Base-by-base conservation (phyloP, 2,888 invertebrate genomes). In the Vannuccia rotundouncinata region DNA sequence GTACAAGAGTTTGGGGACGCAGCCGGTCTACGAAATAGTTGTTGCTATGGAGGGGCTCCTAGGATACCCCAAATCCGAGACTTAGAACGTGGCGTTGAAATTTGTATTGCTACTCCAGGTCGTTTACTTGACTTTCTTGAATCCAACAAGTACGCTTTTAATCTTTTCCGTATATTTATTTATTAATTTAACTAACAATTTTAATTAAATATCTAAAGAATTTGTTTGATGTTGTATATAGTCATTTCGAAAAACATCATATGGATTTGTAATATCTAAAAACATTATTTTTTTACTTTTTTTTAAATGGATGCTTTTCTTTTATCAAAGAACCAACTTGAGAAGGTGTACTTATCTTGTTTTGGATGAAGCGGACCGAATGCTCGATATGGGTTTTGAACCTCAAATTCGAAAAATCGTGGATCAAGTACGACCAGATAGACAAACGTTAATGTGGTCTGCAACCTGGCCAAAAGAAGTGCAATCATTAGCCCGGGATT, bases 401-500 rank as follows among this genome's bases (percentile, higher is more conserved):
- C 96, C 96, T 1, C 96, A 96, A 87, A 95, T 96, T 84, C 91
- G 95, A 74, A 95, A 95, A 87, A 95, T 96, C 82, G 93, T 96
- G 84, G 93, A 94, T 87, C 95, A 95, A 87, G 94, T 96, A 85
- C 17, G 90, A 88, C 94, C 95, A 66, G 93, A 97, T 88, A 90
- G 95, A 82, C 95, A 96, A 89, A 94, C 94, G 0, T 90, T 98
- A 60, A 99, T 99, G 99, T 99, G 97, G 95, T 96, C 96, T 59
- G 99, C 99, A 0, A 99, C 99, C 0, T 99, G 99, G 99, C 99
- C 99, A 0, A 96, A 95, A 86, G 99, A 99, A 90, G 98, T 97
- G 0, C 92, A 93, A 83, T 92, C 92, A 83, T 89, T 99, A 81
- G 99, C 99, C 0, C 93, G 95, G 85, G 98, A 99, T 88, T 99